phyloP scores from a whole-genome alignment of 2,113 vertebrate species.

The Eurypyga helias region DNA sequence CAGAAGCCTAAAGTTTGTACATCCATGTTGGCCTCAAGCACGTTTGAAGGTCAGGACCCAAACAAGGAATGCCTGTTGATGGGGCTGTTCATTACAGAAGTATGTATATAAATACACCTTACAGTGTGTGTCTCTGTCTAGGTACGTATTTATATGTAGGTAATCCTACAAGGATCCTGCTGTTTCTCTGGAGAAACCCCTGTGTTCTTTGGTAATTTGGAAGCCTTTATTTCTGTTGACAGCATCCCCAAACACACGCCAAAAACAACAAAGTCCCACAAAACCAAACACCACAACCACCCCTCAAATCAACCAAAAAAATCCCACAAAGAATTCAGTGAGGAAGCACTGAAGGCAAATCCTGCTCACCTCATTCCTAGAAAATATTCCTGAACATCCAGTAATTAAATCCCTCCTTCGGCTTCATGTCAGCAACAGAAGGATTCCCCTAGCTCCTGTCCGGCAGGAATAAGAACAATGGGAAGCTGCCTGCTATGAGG shows the following conservation, averaged over 20 bases:
- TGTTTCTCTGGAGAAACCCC: not conserved
- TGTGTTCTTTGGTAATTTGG: not conserved
- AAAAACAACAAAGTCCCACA: not conserved
- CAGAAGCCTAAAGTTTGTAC: not conserved
- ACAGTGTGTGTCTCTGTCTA: not conserved
- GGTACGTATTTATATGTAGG: not conserved
- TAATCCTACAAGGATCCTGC: not conserved
- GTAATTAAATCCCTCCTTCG: not conserved
- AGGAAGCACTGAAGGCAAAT: not conserved
- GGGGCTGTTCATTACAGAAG: not conserved
- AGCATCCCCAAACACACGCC: not conserved
- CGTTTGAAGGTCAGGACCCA: not conserved
- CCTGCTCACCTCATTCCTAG: not conserved
- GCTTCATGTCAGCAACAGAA: not conserved
- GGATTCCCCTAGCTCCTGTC: not conserved
- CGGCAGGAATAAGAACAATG: not conserved
- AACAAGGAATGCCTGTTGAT: not conserved
- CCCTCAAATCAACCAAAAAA: not conserved
- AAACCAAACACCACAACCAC: not conserved
- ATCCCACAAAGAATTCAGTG: not conserved
- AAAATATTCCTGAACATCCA: not conserved
- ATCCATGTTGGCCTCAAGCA: not conserved
- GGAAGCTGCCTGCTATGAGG: not conserved
- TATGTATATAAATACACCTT: not conserved
- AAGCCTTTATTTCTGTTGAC: not conserved